Conservation (phyloP, 2,797 vertebrate species). For the Rhadinocentrus ornatus region DNA sequence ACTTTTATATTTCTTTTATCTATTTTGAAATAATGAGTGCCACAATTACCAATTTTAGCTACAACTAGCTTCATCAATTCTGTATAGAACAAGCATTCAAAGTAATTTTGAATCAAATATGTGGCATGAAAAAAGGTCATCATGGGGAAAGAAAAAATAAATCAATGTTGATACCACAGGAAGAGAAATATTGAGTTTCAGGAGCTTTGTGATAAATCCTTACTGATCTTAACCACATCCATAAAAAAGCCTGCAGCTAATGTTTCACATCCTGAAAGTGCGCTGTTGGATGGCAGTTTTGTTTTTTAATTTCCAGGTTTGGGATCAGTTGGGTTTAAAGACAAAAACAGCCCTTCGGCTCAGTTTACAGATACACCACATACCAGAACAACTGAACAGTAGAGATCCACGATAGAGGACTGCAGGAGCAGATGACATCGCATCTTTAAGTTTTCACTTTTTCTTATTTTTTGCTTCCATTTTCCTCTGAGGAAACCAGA, state of each 20-base stretch:
- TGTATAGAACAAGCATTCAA: neutral
- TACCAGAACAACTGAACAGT: slow-evolving; percentile 36
- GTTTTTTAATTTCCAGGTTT: slow-evolving; percentile 51
- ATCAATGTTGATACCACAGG: slow-evolving; percentile 32
- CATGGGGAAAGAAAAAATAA: slow-evolving; percentile 3
- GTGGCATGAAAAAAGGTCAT: neutral
- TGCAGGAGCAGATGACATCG: neutral
- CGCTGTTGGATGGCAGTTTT: slow-evolving; percentile 18
- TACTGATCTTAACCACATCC: slow-evolving; percentile 22
- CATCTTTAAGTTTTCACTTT: neutral
- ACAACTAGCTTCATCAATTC: slow-evolving; percentile 9
- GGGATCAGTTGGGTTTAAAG: slow-evolving; percentile 42
- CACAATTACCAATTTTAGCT: slow-evolving; percentile 12
- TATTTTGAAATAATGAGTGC: neutral
- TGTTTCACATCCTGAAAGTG: slow-evolving; percentile 50
- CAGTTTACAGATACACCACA: slow-evolving; percentile 51
- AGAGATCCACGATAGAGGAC: neutral
- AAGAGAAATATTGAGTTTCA: slow-evolving; percentile 56
- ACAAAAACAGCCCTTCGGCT: slow-evolving; percentile 51
- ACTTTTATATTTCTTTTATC: neutral
- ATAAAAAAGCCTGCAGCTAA: slow-evolving; percentile 38
- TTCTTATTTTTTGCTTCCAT: neutral
- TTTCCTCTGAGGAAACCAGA: neutral
- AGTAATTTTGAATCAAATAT: neutral
- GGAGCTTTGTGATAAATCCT: slow-evolving; percentile 44